Evolutionary conservation across 2,797 vertebrate species (phyloP).

Genomic region (Malurus leucopterus): DNA sequence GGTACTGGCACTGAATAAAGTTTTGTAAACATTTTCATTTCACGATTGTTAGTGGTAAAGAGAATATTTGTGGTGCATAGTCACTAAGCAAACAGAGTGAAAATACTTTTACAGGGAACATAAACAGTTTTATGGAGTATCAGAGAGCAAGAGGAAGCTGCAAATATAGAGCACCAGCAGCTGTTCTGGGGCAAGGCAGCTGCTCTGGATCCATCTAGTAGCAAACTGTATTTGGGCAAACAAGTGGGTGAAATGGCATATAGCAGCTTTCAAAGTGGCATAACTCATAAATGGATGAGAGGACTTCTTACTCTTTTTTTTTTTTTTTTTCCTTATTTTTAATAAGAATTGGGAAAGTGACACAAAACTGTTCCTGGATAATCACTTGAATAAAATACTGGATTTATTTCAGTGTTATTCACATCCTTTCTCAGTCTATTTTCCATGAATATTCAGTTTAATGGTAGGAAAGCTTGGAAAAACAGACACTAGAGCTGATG

Average conservation of each 20-base stretch:
- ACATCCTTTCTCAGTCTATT: not conserved
- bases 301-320: not conserved
- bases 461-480: not conserved
- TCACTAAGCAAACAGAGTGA: conserved; percentile 46
- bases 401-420: not conserved
- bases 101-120: conserved; percentile 60
- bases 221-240: not conserved
- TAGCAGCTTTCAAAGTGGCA: not conserved
- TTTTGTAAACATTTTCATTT: conserved; percentile 51
- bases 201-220: not conserved
- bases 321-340: not conserved
- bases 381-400: not conserved
- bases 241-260: conserved; percentile 6
- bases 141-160: conserved; percentile 37
- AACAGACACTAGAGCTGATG: not conserved
- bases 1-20: not conserved
- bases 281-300: conserved; percentile 24
- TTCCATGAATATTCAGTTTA: conserved; percentile 9
- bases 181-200: conserved; percentile 17
- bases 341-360: not conserved
- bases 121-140: conserved; percentile 53
- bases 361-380: not conserved
- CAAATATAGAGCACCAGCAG: conserved; percentile 22
- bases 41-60: conserved; percentile 36
- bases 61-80: conserved; percentile 27